A percentile compares a stretch with the other conserved stretches of the same genome.
phyloP scores from a whole-genome alignment of 2,797 vertebrate genomes.

The Dermochelys coriacea region DNA sequence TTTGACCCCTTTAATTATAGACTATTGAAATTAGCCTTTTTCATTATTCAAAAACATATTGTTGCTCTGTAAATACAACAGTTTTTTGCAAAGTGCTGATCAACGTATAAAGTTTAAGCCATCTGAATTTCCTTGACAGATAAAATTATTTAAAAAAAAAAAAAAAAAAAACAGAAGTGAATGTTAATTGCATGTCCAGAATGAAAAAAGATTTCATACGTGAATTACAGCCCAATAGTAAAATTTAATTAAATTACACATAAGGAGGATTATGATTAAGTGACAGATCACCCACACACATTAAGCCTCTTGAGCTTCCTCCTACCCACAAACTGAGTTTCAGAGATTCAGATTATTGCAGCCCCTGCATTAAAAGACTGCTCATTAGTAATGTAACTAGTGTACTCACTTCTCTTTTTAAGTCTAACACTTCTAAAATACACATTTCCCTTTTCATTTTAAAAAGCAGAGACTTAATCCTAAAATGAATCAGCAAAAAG shows the following conservation, averaged over 20 bases:
- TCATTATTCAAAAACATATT: not conserved
- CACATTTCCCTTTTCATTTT: not conserved
- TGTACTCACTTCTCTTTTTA: not conserved
- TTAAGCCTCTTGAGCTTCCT: not conserved
- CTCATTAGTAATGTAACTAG: not conserved
- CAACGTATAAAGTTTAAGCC: not conserved
- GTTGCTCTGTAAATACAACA: not conserved
- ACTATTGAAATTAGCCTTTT: not conserved
- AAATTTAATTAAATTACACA: constrained; percentile 10
- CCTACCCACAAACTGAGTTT: not conserved
- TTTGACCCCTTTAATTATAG: not conserved
- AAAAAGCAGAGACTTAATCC: not conserved
- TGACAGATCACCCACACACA: constrained; percentile 6
- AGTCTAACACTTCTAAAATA: not conserved
- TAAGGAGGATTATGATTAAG: constrained; percentile 25
- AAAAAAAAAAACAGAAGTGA: not conserved
- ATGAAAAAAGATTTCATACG: not conserved
- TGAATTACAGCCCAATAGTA: not conserved
- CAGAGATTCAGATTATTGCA: not conserved
- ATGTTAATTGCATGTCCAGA: not conserved
- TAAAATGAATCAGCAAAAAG: not conserved
- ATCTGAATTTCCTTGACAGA: not conserved
- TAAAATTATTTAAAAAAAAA: not conserved
- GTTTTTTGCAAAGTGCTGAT: not conserved
- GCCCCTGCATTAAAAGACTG: not conserved